Evolutionary conservation across 2,797 vertebrate genomes (phyloP).

Genomic region (Gambelia wislizenii): DNA sequence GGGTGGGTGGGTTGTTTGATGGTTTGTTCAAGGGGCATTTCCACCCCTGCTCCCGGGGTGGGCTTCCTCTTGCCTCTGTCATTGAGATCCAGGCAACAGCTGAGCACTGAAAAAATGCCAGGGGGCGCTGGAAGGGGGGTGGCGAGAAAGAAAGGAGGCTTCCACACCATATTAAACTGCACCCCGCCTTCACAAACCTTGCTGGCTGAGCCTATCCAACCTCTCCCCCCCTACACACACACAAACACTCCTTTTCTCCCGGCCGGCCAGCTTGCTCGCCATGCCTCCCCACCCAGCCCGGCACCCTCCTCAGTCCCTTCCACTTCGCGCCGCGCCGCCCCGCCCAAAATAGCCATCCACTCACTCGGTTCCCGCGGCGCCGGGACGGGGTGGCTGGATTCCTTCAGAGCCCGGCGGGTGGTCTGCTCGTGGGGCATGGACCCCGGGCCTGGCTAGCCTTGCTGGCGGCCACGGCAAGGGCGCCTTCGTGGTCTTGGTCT

Average conservation of each 20-base stretch:
- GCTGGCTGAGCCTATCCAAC: neutral
- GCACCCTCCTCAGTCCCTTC: no score
- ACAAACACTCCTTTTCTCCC: fast-evolving
- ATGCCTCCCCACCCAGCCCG: neutral
- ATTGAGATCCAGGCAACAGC: neutral
- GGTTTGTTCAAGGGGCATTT: neutral
- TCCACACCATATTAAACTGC: no score
- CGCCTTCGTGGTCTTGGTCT: neutral
- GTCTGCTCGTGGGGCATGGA: neutral
- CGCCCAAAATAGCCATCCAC: no score
- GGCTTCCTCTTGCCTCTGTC: no score
- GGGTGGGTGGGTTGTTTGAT: neutral
- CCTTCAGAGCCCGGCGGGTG: neutral
- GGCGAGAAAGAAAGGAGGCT: neutral
- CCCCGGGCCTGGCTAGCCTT: neutral
- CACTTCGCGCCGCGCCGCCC: no score
- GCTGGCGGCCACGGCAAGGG: neutral
- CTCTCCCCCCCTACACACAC: neutral
- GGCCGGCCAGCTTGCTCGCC: neutral
- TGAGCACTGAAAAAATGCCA: no score
- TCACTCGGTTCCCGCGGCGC: no score
- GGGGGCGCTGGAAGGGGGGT: neutral
- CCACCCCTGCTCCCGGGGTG: fast-evolving
- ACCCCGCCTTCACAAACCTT: neutral
- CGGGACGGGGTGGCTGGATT: neutral